Evolutionary conservation across 1,140 invertebrate genomes (phyloP).

Genomic region (Caenorhabditis brenneri): DNA sequence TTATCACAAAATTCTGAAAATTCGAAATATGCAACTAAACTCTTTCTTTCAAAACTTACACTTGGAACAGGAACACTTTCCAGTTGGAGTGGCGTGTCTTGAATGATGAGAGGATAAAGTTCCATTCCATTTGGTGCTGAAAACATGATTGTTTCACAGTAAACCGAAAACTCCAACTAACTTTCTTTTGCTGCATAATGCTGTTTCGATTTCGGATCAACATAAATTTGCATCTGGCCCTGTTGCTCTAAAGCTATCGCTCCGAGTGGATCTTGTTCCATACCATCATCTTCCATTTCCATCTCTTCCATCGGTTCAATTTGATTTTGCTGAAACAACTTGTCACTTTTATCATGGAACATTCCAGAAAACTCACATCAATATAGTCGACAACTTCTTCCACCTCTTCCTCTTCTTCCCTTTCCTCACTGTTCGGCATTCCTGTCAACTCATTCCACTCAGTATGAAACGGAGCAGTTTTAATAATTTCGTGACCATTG

Average conservation of each 20-base stretch:
- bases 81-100: conserved; percentile 3
- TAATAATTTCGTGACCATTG: not conserved
- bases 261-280: not conserved
- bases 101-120: conserved; percentile 21
- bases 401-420: not conserved
- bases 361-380: too few relatives aligned
- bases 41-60: not conserved
- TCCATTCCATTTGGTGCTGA: conserved; percentile 29
- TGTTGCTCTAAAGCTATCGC: conserved; percentile 3
- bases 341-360: too few relatives aligned
- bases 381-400: not conserved
- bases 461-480: not conserved
- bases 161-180: not conserved
- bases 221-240: conserved; percentile 17
- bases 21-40: not conserved
- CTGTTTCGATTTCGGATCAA: conserved; percentile 2
- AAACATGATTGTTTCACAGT: not conserved
- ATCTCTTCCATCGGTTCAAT: not conserved
- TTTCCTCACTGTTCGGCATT: not conserved
- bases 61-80: not conserved
- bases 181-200: conserved; percentile 24
- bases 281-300: not conserved
- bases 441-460: conserved; percentile 11
- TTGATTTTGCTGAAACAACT: not conserved
- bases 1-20: not conserved